Percentiles rank a stretch among this genome's conserved stretches.
Evolutionary conservation across 1,140 invertebrate species (phyloP).

Genomic region (Pinna nobilis): DNA sequence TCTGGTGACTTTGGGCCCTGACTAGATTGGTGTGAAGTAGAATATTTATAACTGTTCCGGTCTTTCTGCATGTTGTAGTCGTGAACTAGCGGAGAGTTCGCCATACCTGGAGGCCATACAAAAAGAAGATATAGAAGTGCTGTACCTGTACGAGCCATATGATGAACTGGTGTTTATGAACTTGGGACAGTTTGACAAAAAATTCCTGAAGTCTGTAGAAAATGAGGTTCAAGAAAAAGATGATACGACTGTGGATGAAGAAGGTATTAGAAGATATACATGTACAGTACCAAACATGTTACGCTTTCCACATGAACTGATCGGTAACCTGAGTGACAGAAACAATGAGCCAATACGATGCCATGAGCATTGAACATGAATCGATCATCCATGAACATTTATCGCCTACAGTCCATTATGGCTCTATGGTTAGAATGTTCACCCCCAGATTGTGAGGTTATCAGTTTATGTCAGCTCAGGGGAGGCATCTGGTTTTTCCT

Average conservation of each 20-base stretch:
- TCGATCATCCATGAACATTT: too few species aligned
- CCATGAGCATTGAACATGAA: too few species aligned
- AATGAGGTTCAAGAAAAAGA: constrained; percentile 91
- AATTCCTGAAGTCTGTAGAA: constrained; percentile 91
- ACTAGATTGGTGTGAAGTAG: too few species aligned
- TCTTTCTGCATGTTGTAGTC: constrained; percentile 77
- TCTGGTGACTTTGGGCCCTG: too few species aligned
- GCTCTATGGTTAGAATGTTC: too few species aligned
- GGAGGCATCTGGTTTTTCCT: too few species aligned
- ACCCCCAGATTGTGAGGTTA: too few species aligned
- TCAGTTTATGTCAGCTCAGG: too few species aligned
- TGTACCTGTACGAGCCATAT: constrained; percentile 96
- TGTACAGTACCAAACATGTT: background rate
- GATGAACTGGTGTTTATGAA: constrained; percentile 97
- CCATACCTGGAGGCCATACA: constrained; percentile 96
- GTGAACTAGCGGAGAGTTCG: constrained; percentile 91
- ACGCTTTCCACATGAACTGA: too few species aligned
- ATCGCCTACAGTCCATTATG: too few species aligned
- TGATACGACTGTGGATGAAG: background rate
- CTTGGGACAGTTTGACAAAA: constrained; percentile 87
- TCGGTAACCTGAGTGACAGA: too few species aligned
- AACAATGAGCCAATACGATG: too few species aligned
- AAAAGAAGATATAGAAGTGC: constrained; percentile 87
- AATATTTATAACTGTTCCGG: background rate
- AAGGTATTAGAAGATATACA: background rate